phyloP scores from a whole-genome alignment of 2,888 invertebrate species.

The Chymomyza caudatula region DNA sequence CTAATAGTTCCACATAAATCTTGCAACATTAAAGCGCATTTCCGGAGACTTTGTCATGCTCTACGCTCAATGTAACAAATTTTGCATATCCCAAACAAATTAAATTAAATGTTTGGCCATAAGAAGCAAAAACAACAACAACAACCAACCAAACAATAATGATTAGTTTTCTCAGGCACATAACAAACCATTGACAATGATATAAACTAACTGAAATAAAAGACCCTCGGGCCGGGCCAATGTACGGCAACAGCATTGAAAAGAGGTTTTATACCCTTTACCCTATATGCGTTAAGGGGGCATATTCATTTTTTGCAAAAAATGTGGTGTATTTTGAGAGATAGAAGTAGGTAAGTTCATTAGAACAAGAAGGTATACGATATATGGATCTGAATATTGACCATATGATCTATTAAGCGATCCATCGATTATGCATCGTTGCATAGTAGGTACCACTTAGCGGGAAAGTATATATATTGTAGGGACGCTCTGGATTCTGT shows the following conservation, averaged over 20 bases:
- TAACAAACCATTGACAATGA: conserved; percentile 35
- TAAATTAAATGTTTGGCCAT: conserved; percentile 24
- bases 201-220: conserved; percentile 26
- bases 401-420: too few relatives aligned
- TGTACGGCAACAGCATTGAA: conserved; percentile 2
- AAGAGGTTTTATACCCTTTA: too few relatives aligned
- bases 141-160: conserved; percentile 51
- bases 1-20: neutral
- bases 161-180: conserved; percentile 65
- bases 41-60: neutral
- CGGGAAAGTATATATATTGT: too few relatives aligned
- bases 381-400: too few relatives aligned
- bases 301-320: neutral
- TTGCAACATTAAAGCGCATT: neutral
- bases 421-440: too few relatives aligned
- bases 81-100: too few relatives aligned
- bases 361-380: too few relatives aligned
- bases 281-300: too few relatives aligned
- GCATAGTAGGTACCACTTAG: too few relatives aligned
- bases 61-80: neutral
- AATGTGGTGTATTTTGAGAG: neutral
- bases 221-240: neutral
- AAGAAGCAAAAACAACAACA: neutral
- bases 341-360: too few relatives aligned
- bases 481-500: too few relatives aligned